Conservation (phyloP, 1,140 invertebrate species). For the Temnothorax curvispinosus region DNA sequence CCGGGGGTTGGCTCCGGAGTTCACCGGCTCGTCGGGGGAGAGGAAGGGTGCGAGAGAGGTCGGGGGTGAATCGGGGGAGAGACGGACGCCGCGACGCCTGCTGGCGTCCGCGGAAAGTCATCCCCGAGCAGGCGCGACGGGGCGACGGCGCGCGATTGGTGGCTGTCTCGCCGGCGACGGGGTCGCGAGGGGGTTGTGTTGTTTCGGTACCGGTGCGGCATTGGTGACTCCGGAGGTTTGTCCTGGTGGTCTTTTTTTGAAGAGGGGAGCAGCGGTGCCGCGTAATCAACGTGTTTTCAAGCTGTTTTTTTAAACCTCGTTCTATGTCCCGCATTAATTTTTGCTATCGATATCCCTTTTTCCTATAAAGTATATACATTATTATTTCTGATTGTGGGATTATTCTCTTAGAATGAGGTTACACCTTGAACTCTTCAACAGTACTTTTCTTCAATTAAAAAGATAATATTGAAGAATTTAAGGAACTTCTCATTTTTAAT, state of each 20-base stretch:
- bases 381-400: background rate
- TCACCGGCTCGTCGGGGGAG: constrained; percentile 71
- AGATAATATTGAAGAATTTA: background rate
- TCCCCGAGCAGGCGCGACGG: constrained; percentile 13
- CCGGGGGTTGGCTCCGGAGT: constrained; percentile 78
- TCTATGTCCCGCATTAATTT: background rate
- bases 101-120: background rate
- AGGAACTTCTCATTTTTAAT: background rate
- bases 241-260: background rate
- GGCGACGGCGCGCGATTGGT: constrained; percentile 1
- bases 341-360: background rate
- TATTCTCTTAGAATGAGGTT: background rate
- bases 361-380: background rate
- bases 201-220: constrained; percentile 5
- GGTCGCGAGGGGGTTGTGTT: constrained; percentile 19
- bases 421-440: background rate
- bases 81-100: constrained; percentile 47
- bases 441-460: background rate
- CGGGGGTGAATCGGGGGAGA: constrained; percentile 17
- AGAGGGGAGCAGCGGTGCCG: background rate
- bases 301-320: background rate
- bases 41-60: constrained; percentile 31
- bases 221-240: background rate
- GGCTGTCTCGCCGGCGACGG: background rate
- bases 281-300: background rate